Evolutionary conservation across 2,888 invertebrate genomes (phyloP).

Genomic region (Invenusta paracnida): DNA sequence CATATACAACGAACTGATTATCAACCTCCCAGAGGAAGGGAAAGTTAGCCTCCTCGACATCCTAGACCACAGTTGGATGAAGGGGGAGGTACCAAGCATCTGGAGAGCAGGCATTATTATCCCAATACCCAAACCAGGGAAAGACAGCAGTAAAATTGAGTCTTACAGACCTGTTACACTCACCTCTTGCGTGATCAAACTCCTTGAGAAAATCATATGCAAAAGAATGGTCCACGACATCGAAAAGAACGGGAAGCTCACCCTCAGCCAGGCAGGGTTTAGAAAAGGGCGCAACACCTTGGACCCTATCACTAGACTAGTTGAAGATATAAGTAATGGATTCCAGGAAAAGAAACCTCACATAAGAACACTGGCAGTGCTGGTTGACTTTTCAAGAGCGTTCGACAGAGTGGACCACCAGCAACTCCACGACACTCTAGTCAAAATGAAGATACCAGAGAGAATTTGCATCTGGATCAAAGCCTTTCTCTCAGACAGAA

Average conservation of each 20-base stretch:
- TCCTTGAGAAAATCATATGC: background rate
- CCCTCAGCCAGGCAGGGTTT: background rate
- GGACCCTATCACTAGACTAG: background rate
- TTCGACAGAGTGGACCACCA: constrained; percentile 21
- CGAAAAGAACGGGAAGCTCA: background rate
- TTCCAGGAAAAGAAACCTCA: constrained; percentile 18
- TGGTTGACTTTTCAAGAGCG: constrained; percentile 20
- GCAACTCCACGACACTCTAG: background rate
- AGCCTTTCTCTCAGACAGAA: background rate
- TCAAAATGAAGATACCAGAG: background rate
- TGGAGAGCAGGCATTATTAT: background rate
- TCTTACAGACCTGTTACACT: constrained; percentile 28
- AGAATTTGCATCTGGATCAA: constrained; percentile 41
- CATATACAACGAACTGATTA: background rate
- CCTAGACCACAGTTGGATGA: background rate
- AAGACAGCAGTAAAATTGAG: background rate
- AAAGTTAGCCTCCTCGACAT: background rate
- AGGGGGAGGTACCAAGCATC: background rate
- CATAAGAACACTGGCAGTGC: background rate
- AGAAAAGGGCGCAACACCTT: background rate
- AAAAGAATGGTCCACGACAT: background rate
- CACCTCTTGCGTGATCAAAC: constrained; percentile 8
- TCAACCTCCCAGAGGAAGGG: background rate
- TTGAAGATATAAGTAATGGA: background rate
- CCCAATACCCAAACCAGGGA: background rate